Percentiles rank a stretch among this genome's conserved stretches.
Evolutionary conservation across 2,797 vertebrate species (phyloP).

Genomic region (Emydoidea blandingii): DNA sequence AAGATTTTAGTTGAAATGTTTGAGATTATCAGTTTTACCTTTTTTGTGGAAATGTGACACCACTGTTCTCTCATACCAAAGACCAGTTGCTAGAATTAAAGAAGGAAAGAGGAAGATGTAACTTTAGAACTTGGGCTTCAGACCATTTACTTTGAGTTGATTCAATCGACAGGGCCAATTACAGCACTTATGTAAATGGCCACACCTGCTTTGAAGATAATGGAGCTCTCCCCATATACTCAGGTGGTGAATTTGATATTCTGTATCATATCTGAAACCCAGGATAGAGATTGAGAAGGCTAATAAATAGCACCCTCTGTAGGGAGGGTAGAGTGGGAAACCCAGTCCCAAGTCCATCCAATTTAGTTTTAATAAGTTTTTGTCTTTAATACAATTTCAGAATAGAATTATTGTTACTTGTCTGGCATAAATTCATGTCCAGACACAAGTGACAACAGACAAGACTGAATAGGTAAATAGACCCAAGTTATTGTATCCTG

Average conservation of each 20-base stretch:
- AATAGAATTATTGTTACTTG: no score
- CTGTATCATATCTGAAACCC: background rate
- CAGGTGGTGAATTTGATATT: no score
- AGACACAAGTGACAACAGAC: no score
- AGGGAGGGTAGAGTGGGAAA: no score
- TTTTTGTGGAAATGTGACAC: background rate
- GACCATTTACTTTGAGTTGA: background rate
- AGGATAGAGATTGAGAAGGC: background rate
- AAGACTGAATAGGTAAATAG: no score
- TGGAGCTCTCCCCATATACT: background rate
- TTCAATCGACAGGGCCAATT: background rate
- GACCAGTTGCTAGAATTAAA: background rate
- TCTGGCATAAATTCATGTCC: no score
- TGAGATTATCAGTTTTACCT: background rate
- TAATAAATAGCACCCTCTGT: no score
- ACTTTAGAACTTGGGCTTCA: background rate
- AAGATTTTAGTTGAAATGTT: background rate
- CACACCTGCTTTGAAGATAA: background rate
- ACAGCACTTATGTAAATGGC: background rate
- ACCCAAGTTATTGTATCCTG: no score
- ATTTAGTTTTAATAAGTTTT: no score
- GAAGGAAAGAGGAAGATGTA: background rate
- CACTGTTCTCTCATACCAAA: background rate
- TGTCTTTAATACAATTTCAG: no score
- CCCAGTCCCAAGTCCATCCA: no score